These are phyloP conservation scores for Linyphia triangularis DNA, from an alignment of 2,888 invertebrate genomes.

Conservation along the genomic window DNA sequence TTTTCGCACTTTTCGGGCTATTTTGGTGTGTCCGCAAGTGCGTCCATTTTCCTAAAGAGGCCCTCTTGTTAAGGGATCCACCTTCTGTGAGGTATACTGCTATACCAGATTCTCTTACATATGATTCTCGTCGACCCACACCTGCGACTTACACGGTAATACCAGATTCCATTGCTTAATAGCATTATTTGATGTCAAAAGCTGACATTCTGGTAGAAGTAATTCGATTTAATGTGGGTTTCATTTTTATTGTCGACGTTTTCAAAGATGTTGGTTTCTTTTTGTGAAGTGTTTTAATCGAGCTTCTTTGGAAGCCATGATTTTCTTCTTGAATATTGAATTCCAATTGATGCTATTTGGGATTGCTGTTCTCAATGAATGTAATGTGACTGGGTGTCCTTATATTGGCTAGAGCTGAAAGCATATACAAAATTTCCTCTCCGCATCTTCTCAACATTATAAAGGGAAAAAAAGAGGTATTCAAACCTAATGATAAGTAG, in stretches of 20 bases:
- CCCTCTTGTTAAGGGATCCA: conserved; percentile 78
- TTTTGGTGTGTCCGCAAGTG: conserved; percentile 79
- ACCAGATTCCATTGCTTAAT: conserved; percentile 66
- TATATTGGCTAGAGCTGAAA: neutral
- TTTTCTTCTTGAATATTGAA: neutral
- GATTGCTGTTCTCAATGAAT: neutral
- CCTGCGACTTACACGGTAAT: conserved; percentile 67
- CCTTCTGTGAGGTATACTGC: conserved; percentile 79
- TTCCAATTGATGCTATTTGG: neutral
- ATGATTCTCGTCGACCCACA: conserved; percentile 64
- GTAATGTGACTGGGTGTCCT: neutral
- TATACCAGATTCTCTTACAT: conserved; percentile 78
- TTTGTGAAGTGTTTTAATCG: neutral
- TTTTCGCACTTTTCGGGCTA: conserved; percentile 79
- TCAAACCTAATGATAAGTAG: too few relatives aligned
- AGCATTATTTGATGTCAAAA: neutral
- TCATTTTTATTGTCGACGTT: neutral
- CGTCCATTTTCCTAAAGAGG: conserved; percentile 78
- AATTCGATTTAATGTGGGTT: neutral
- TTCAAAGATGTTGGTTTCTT: neutral
- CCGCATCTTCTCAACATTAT: too few relatives aligned
- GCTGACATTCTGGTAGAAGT: neutral
- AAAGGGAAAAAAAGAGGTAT: too few relatives aligned
- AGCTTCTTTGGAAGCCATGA: neutral
- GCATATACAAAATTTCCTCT: too few relatives aligned